phyloP scores from a whole-genome alignment of 2,797 vertebrate species.

The Sardinella longiceps region DNA sequence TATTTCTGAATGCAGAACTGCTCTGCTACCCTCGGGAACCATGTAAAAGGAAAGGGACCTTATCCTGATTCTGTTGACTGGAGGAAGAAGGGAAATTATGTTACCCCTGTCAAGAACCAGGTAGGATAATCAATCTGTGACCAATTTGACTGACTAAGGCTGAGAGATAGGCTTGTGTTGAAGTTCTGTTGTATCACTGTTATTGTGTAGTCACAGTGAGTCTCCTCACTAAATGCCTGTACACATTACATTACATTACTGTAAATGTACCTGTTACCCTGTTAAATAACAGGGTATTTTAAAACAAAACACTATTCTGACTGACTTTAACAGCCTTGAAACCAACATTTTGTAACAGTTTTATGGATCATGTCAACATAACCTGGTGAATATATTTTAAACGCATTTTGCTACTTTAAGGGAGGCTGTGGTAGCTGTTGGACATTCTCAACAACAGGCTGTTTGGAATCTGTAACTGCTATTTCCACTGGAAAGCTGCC shows the following conservation, averaged over 20 bases:
- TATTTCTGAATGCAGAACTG: conserved; percentile 73
- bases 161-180: neutral
- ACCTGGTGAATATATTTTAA: neutral
- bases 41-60: conserved; percentile 65
- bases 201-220: neutral
- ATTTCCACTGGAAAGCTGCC: conserved; percentile 81
- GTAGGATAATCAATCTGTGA: conserved; percentile 62
- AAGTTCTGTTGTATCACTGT: neutral
- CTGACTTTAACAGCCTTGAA: neutral
- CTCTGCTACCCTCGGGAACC: conserved; percentile 83
- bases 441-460: conserved; percentile 91
- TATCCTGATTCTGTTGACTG: conserved; percentile 80
- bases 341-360: too few relatives aligned
- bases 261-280: neutral
- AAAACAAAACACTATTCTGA: too few relatives aligned
- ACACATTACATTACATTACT: neutral
- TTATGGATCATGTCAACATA: too few relatives aligned
- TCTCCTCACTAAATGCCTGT: neutral
- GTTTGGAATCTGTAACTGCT: conserved; percentile 86
- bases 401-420: conserved; percentile 58
- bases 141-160: neutral
- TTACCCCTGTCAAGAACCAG: conserved; percentile 87
- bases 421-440: conserved; percentile 88
- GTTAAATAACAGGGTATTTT: too few relatives aligned
- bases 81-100: conserved; percentile 84